Conservation (phyloP, 1,140 invertebrate species). For the Reticulitermes speratus region DNA sequence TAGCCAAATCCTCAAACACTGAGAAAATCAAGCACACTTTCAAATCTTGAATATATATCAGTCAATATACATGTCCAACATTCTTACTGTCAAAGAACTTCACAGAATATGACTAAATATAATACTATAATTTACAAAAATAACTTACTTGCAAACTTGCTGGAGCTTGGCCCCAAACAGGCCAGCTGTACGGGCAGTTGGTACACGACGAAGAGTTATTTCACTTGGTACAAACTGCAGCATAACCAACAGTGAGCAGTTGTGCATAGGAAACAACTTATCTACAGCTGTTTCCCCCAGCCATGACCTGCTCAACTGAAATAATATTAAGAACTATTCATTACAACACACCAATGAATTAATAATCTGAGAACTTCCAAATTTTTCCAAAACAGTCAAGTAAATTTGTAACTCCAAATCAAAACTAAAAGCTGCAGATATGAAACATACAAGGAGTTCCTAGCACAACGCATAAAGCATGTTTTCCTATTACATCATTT, state of each 20-base stretch:
- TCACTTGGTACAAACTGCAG: slow-evolving; percentile 78
- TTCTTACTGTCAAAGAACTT: not conserved
- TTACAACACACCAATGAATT: too few species aligned
- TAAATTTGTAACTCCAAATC: too few species aligned
- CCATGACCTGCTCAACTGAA: slow-evolving; percentile 67
- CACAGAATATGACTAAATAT: not conserved
- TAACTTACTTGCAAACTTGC: slow-evolving; percentile 80
- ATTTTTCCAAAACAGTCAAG: too few species aligned
- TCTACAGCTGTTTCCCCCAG: slow-evolving; percentile 56
- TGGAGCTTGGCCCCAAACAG: slow-evolving; percentile 86
- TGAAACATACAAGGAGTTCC: too few species aligned
- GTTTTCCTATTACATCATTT: too few species aligned
- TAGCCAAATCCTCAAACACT: too few species aligned
- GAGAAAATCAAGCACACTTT: too few species aligned
- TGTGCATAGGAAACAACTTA: slow-evolving; percentile 55
- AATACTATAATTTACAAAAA: not conserved
- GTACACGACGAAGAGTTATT: slow-evolving; percentile 72
- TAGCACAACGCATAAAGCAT: too few species aligned
- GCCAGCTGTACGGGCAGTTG: slow-evolving; percentile 77
- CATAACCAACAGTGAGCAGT: slow-evolving; percentile 57
- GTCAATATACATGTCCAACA: too few species aligned
- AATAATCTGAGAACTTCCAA: too few species aligned
- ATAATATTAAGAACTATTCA: slow-evolving; percentile 36
- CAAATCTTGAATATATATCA: too few species aligned
- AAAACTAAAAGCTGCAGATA: too few species aligned